These are phyloP conservation scores for Pachypanchax playfairii DNA, from an alignment of 2,113 vertebrate species.

Conservation along the genomic window DNA sequence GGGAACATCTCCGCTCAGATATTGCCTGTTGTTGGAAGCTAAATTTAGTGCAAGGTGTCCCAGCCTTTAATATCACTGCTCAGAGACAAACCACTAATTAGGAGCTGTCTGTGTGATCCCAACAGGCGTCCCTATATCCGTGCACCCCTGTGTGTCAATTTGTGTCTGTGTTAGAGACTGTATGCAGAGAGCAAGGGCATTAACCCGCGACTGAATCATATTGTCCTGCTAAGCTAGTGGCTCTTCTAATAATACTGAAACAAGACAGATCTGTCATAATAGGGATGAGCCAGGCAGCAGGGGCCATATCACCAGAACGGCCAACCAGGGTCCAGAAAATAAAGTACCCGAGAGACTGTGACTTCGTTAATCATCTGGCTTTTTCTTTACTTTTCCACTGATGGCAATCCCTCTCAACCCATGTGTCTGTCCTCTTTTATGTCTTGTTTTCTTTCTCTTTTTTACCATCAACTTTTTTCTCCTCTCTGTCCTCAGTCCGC, in stretches of 20 bases:
- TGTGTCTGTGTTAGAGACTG: not conserved
- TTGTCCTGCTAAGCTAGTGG: constrained; percentile 57
- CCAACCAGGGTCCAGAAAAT: constrained; percentile 50
- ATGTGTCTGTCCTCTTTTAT: constrained; percentile 46
- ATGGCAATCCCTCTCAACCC: constrained; percentile 42
- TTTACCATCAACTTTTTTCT: constrained; percentile 24
- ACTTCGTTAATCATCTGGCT: constrained; percentile 59
- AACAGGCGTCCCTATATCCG: constrained; percentile 1
- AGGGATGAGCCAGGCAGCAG: constrained; percentile 48
- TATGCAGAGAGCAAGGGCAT: constrained; percentile 36
- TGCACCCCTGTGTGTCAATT: not conserved
- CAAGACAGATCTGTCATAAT: constrained; percentile 67
- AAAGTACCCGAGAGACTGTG: constrained; percentile 64
- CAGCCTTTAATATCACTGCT: constrained; percentile 42
- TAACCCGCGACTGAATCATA: constrained; percentile 65
- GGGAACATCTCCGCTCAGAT: constrained; percentile 25
- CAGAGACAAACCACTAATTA: constrained; percentile 53
- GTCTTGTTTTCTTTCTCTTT: constrained; percentile 37
- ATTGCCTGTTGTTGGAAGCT: constrained; percentile 54
- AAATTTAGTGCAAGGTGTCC: constrained; percentile 60
- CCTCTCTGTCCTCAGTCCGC: constrained; percentile 32
- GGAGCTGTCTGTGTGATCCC: constrained; percentile 32
- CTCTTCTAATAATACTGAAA: constrained; percentile 51
- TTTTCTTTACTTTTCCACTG: constrained; percentile 45
- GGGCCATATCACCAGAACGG: constrained; percentile 34